phyloP scores from a whole-genome alignment of 1,140 invertebrate species.

The Brachionus koreanus region DNA sequence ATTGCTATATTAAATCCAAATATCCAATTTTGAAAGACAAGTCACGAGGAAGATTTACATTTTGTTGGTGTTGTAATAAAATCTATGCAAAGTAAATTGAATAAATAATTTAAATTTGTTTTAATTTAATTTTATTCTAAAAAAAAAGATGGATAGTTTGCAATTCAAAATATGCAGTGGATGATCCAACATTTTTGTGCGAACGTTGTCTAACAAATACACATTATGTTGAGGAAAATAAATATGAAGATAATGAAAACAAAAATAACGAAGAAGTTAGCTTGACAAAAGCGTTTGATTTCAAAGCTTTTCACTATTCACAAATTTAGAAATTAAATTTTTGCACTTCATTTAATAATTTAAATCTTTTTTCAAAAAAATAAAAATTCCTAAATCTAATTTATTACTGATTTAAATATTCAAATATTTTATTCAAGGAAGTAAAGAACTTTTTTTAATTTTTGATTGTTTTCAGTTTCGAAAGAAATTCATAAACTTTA shows the following conservation, averaged over 20 bases:
- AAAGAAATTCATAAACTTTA: no score
- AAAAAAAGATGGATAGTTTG: conserved; percentile 29
- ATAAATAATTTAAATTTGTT: not conserved
- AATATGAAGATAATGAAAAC: not conserved
- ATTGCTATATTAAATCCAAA: conserved; percentile 24
- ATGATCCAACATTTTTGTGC: conserved; percentile 44
- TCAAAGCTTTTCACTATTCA: conserved; percentile 26
- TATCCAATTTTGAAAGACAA: conserved; percentile 36
- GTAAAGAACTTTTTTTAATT: no score
- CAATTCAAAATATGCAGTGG: conserved; percentile 16
- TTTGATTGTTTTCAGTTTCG: no score
- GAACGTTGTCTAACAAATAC: conserved; percentile 28
- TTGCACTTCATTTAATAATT: not conserved
- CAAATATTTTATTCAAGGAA: no score
- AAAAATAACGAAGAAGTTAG: not conserved
- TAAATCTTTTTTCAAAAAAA: not conserved
- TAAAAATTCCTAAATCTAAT: not conserved
- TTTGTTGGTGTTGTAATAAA: conserved; percentile 41
- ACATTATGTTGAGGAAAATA: not conserved
- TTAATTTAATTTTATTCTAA: not conserved
- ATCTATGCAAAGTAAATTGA: conserved; percentile 32
- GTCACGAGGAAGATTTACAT: conserved; percentile 23
- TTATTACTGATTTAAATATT: no score
- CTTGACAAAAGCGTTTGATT: conserved; percentile 8
- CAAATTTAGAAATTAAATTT: conserved; percentile 7